Percentiles rank a stretch among this genome's conserved stretches.
These are phyloP conservation scores for Cottoperca gobio DNA, from an alignment of 2,797 vertebrate genomes.

Conservation along the genomic window DNA sequence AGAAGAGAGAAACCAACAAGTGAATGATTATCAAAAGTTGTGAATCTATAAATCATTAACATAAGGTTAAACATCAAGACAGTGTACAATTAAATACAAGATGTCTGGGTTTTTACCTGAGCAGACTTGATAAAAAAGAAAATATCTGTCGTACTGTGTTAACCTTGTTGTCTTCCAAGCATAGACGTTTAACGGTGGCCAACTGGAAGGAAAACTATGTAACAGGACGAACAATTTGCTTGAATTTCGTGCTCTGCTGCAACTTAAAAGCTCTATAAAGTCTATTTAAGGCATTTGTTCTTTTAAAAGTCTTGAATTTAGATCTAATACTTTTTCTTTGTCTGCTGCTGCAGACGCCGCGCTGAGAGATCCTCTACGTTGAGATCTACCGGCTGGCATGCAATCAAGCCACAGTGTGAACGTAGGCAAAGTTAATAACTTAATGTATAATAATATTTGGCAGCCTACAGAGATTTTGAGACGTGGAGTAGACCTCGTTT, in stretches of 20 bases:
- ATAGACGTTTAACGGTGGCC: not conserved
- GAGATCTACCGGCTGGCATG: constrained; percentile 5
- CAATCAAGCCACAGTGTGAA: constrained; percentile 1
- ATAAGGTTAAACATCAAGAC: not conserved
- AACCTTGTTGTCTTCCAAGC: not conserved
- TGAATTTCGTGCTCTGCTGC: constrained; percentile 8
- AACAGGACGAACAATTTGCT: not conserved
- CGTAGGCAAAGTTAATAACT: not conserved
- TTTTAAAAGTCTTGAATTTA: constrained; percentile 23
- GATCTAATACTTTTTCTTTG: constrained; percentile 10
- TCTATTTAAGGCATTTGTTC: constrained; percentile 26
- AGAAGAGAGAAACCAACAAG: not conserved
- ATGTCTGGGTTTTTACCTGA: not conserved
- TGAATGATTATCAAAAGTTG: not conserved
- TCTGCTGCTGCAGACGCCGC: not conserved
- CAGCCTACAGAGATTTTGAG: not conserved
- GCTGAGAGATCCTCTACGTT: not conserved
- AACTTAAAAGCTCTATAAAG: constrained; percentile 17
- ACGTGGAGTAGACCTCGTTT: constrained; percentile 6
- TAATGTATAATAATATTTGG: not conserved
- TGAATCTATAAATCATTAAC: not conserved
- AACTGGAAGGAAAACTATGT: not conserved
- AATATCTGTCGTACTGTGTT: not conserved
- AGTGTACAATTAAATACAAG: constrained; percentile 9
- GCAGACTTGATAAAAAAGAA: constrained; percentile 4